Evolutionary conservation across 2,113 vertebrate genomes (phyloP).

Genomic region (Dicaeum eximium): DNA sequence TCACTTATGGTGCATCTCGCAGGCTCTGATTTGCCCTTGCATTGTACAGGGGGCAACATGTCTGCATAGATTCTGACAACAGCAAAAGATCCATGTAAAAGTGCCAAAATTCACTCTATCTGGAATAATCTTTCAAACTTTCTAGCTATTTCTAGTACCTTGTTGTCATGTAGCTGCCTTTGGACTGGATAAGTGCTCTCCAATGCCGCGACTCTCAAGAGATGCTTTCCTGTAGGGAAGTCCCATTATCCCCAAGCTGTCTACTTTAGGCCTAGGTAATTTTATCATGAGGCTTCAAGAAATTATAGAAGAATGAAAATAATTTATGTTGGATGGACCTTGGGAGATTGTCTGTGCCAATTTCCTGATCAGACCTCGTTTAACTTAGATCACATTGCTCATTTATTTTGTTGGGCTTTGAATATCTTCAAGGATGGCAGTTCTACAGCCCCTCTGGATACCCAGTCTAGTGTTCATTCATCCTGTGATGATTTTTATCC

Average conservation of each 20-base stretch:
- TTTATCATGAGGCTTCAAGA: neutral
- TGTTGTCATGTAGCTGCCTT: neutral
- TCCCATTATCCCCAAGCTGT: neutral
- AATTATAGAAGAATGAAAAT: neutral
- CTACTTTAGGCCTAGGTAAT: neutral
- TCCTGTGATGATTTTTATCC: neutral
- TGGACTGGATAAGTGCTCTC: neutral
- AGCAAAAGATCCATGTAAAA: neutral
- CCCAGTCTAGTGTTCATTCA: neutral
- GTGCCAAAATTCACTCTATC: neutral
- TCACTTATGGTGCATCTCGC: accelerated
- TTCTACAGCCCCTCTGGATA: neutral
- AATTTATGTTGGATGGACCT: neutral
- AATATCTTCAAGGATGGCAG: neutral
- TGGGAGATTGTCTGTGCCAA: neutral
- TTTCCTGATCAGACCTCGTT: neutral
- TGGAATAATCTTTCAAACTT: neutral
- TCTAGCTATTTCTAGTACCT: neutral
- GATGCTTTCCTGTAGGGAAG: neutral
- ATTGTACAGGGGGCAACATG: neutral
- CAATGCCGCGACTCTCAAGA: neutral
- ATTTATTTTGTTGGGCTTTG: neutral
- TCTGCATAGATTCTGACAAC: neutral
- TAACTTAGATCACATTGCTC: neutral
- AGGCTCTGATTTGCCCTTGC: neutral